phyloP scores from a whole-genome alignment of 2,888 invertebrate species.

The Galerucella calmariensis region DNA sequence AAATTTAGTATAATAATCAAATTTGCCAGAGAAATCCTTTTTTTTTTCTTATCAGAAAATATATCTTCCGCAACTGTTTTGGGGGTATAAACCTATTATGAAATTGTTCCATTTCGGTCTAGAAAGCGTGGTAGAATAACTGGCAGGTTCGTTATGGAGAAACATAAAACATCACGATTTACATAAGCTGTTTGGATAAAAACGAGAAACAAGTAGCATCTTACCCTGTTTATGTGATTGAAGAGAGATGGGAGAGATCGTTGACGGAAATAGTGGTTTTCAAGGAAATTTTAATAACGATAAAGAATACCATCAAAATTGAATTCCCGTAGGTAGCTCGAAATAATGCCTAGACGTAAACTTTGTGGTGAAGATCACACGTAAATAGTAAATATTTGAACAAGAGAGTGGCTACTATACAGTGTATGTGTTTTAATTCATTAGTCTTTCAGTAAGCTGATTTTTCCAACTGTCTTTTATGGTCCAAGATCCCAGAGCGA shows the following conservation, averaged over 20 bases:
- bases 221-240: conserved; percentile 1
- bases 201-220: conserved; percentile 7
- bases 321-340: background rate
- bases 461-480: no score
- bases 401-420: no score
- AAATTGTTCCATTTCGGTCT: background rate
- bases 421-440: no score
- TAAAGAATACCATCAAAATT: conserved; percentile 8
- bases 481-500: no score
- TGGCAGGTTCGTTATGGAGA: conserved; percentile 16
- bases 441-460: no score
- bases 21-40: conserved; percentile 36
- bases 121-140: conserved; percentile 14
- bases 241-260: background rate
- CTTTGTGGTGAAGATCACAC: no score
- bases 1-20: conserved; percentile 46
- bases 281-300: conserved; percentile 13
- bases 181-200: conserved; percentile 10
- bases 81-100: background rate
- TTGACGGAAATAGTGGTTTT: conserved; percentile 6
- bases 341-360: no score
- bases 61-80: conserved; percentile 18
- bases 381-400: no score
- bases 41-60: conserved; percentile 32
- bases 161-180: conserved; percentile 13